A percentile compares a stretch with the other conserved stretches of the same genome.
Conservation (phyloP, 2,113 vertebrate genomes). For the Serilophus lunatus region DNA sequence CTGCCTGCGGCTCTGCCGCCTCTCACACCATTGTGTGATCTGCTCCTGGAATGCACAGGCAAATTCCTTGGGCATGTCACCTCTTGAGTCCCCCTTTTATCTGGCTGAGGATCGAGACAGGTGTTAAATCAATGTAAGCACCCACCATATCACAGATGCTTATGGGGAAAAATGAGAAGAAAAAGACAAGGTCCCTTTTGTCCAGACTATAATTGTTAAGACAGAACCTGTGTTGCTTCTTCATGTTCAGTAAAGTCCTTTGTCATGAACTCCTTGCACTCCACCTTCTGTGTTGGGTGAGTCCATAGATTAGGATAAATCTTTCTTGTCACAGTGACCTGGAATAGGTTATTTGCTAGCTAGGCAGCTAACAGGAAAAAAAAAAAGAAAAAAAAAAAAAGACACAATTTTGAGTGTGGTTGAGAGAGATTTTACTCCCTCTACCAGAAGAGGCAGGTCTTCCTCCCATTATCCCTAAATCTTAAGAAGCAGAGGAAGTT, state of each 20-base stretch:
- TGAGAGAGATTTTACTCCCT: neutral
- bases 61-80: neutral
- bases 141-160: neutral
- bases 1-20: rapidly evolving
- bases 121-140: neutral
- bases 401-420: neutral
- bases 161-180: neutral
- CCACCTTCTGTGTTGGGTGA: neutral
- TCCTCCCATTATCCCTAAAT: neutral
- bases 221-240: neutral
- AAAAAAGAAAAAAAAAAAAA: neutral
- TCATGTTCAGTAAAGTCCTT: neutral
- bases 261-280: neutral
- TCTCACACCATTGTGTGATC: neutral
- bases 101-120: neutral
- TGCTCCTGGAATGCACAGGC: neutral
- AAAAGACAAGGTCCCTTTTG: neutral
- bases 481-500: neutral
- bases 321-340: neutral
- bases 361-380: neutral
- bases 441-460: neutral
- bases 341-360: neutral
- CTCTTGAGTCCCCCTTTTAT: constrained; percentile 53
- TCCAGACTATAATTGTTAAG: neutral
- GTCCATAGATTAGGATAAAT: neutral